Percentiles rank a stretch among this genome's conserved stretches.
These are phyloP conservation scores for Hypanus sabinus DNA, from an alignment of 2,113 vertebrate species.

Conservation along the genomic window DNA sequence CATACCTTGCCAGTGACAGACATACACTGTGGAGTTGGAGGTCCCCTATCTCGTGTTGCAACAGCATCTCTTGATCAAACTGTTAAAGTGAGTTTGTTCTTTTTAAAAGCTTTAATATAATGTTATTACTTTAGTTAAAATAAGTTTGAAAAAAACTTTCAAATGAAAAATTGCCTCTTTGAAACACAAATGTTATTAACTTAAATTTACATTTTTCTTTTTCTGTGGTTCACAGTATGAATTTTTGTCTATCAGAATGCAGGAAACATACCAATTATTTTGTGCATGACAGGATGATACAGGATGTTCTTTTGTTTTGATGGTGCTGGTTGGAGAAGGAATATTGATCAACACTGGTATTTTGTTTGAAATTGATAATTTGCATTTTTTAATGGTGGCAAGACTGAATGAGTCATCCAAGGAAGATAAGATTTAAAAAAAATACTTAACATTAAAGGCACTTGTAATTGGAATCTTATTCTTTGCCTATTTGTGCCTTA, in stretches of 20 bases:
- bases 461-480: too few relatives aligned
- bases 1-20: constrained; percentile 92
- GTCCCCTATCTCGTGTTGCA: constrained; percentile 72
- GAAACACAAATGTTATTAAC: not conserved
- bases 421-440: not conserved
- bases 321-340: not conserved
- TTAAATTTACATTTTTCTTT: not conserved
- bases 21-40: constrained; percentile 83
- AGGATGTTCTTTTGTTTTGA: not conserved
- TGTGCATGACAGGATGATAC: not conserved
- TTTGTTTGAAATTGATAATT: not conserved
- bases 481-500: not conserved
- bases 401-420: not conserved
- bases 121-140: not conserved
- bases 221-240: not conserved
- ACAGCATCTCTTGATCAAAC: constrained; percentile 89
- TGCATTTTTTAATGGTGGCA: not conserved
- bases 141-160: not conserved
- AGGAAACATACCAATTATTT: not conserved
- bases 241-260: not conserved
- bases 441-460: not conserved
- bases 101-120: not conserved
- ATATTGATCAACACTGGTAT: not conserved
- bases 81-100: constrained; percentile 65
- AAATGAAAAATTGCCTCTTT: not conserved